phyloP scores from a whole-genome alignment of 1,140 invertebrate species.

The Meteorus sp. region DNA sequence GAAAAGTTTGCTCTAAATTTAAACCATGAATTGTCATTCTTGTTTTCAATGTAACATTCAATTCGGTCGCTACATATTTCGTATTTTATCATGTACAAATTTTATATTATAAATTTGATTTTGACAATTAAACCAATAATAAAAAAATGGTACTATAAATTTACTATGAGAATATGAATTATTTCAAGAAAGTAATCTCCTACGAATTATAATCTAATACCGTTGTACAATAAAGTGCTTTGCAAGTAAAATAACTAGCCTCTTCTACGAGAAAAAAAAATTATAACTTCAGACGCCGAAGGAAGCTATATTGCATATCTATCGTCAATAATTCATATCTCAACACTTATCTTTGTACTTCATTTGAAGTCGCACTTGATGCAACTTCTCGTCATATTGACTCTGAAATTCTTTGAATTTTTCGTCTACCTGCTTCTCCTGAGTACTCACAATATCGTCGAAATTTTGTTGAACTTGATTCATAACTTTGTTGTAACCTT shows the following conservation, averaged over 20 bases:
- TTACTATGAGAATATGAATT: too few relatives aligned
- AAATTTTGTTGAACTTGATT: conserved; percentile 45
- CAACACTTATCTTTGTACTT: conserved; percentile 56
- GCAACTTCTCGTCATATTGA: conserved; percentile 39
- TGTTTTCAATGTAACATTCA: background rate
- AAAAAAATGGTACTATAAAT: too few relatives aligned
- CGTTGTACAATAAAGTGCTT: conserved; percentile 52
- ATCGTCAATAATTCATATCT: conserved; percentile 41
- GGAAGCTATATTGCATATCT: conserved; percentile 50
- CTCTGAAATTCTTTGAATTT: conserved; percentile 44
- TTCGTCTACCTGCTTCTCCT: conserved; percentile 39
- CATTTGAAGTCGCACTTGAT: conserved; percentile 48
- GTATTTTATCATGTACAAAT: background rate
- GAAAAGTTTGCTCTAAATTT: conserved; percentile 10
- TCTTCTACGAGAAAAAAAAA: conserved; percentile 41
- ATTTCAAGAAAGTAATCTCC: too few relatives aligned
- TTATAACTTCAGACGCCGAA: conserved; percentile 40
- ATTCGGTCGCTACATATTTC: background rate
- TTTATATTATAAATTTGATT: too few relatives aligned
- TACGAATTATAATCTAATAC: background rate
- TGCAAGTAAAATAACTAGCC: conserved; percentile 54
- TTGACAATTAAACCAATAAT: too few relatives aligned
- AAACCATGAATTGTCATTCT: background rate
- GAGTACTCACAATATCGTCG: conserved; percentile 37
- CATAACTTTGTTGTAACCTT: conserved; percentile 48